Base-by-base conservation (phyloP, 2,888 invertebrate species). In the Drosophila buzzatii region DNA sequence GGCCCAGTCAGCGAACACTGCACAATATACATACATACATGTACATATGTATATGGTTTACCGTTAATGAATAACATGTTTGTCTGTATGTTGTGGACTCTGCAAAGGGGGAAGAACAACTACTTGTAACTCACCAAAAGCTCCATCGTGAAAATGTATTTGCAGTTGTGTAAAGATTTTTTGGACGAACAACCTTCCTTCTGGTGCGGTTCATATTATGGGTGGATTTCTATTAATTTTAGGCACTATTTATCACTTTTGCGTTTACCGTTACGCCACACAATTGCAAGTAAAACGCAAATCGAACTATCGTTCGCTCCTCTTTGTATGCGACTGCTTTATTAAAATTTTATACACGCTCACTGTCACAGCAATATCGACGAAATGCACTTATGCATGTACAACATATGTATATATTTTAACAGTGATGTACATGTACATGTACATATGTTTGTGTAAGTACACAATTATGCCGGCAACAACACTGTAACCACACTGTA, bases 91-190 rank as follows among this genome's bases (percentile, higher is more conserved):
- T 27, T 42, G 41, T 42, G 27, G 12, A 37, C 31, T 12, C 18
- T 14, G 47, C 14, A 8, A 12, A 23, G 23, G 31, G 63, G 44
- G 23, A 59, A 62, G 27, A 70, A 57, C 37, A 18, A 35, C 14
- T 14, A 41, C 16, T 18, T 33, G 33, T 47, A 27, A 49, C 95
- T 94, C 93, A 97, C 96, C 95, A 95, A 92, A 95, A 96, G 70
- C 94, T 94, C 82, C 95, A 92, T 76, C 95, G 94, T 6, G 96
- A 96, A 31, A 96, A 81, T 20, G 94, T 81, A 91, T 95, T 96
- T 4, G 96, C 95, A 7, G 88, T 94, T 85, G 95, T 94, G 73
- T 95, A 93, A 3, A 96, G 96, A 93, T 96, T 96, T 80, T 90
- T 87, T 56, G 91, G 93, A 91, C 86, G 94, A 92, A 82, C 94